Evolutionary conservation across 2,113 vertebrate genomes (phyloP), one percentile per base, ranked within the genome.

Genomic region (Monopterus albus): DNA sequence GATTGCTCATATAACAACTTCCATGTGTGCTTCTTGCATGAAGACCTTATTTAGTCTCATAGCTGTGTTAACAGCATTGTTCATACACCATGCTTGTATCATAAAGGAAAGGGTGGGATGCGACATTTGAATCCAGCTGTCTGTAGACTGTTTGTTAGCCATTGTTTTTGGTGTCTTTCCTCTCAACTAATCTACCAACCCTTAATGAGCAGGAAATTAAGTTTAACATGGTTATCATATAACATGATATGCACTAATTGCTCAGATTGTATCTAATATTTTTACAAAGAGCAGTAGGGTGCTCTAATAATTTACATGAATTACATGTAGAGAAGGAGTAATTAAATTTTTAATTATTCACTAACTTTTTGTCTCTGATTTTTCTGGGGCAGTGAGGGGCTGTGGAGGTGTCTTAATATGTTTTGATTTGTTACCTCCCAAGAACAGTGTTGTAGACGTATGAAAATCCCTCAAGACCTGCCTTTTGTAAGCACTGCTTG

Each of bases 301-400:
- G 88, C 85, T 88, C 58, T 75, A 58, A 83, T 94, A 86, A 92
- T 94, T 93, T 94, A 90, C 87, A 94, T 94, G 94, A 94, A 94
- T 94, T 90, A 93, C 88, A 84, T 86, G 92, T 90, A 93, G 92
- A 92, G 88, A 81, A 80, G 21, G 83, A 83, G 69, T 92, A 92
- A 95, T 95, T 93, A 86, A 89, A 92, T 92, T 89, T 88, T 88
- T 78, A 81, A 91, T 92, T 94, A 92, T 89, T 92, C 87, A 71
- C 45, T 76, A 87, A 89, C 86, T 88, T 81, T 71, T 75, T 69
- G 42, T 67, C 81, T 51, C 65, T 71, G 38, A 53, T 35, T 78
- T 82, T 83, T 56, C 59, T 21, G 2, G 6, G 21, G n/a, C 11
- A 0, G 14, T 40, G 18, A 17, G 21, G 18, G 17, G 9, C 21